Evolutionary conservation across 2,888 invertebrate species (phyloP).

Genomic region (Eretmocerus hayati): DNA sequence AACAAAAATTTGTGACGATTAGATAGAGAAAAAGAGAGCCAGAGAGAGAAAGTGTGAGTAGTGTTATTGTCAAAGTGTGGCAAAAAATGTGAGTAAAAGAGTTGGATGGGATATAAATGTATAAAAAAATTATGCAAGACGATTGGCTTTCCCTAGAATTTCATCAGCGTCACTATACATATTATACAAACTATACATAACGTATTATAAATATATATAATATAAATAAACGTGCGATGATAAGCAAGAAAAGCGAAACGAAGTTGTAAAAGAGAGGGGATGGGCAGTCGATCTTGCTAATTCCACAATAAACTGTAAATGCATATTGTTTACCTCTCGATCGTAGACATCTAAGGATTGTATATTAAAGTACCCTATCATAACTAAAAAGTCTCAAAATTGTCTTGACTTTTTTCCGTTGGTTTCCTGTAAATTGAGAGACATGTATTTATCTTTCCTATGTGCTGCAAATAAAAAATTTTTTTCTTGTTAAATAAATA

Average conservation of each 20-base stretch:
- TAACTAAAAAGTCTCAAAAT: slow-evolving; percentile 24
- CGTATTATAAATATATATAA: slow-evolving; percentile 2
- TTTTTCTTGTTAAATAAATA: slow-evolving; percentile 21
- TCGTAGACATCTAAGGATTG: slow-evolving; percentile 32
- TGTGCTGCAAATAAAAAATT: slow-evolving; percentile 21
- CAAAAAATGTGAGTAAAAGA: neutral
- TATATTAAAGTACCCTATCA: slow-evolving; percentile 31
- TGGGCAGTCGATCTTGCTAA: slow-evolving; percentile 20
- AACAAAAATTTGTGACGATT: slow-evolving; percentile 2
- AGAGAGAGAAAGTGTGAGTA: too few species aligned
- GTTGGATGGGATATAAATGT: neutral
- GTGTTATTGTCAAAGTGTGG: too few species aligned
- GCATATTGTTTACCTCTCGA: slow-evolving; percentile 31
- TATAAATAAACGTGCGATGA: slow-evolving; percentile 1
- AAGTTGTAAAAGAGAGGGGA: slow-evolving; percentile 3
- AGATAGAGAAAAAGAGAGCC: slow-evolving; percentile 6
- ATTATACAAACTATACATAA: slow-evolving; percentile 17
- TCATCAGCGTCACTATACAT: slow-evolving; percentile 21
- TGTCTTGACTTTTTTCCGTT: slow-evolving; percentile 5
- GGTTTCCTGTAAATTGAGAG: slow-evolving; percentile 14
- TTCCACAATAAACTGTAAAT: slow-evolving; percentile 26
- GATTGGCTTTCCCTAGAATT: slow-evolving; percentile 22
- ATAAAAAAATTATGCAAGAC: slow-evolving; percentile 15
- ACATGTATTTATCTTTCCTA: slow-evolving; percentile 21
- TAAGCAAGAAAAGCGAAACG: slow-evolving; percentile 8